Base-by-base conservation (phyloP, 2,888 invertebrate genomes). In the Hirtodrosophila trivittata region DNA sequence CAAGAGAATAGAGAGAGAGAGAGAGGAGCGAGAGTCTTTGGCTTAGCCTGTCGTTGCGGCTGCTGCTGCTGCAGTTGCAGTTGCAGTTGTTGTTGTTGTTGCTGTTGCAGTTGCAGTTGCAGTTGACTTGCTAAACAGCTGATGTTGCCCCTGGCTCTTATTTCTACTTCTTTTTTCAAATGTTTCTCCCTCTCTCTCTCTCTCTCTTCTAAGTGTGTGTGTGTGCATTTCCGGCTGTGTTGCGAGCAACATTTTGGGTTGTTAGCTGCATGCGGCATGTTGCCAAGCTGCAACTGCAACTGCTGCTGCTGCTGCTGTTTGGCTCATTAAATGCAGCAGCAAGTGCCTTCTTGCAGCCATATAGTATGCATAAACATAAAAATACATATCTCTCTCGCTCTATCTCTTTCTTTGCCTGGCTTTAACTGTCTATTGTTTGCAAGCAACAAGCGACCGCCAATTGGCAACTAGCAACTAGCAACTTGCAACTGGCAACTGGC, bases 341-440 rank as follows among this genome's bases (percentile, higher is more conserved):
- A 78, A 66, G 45, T 69, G 70, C 64, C 80, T 69, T 63, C 74
- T 69, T 45, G 58, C 59, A 57, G 49, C 68, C 65, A 77, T 80
- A 74, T 71, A 71, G 80, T 64, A 73, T 77, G 75, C 54, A 70
- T 66, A 65, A 66, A 65, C 52, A 66, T 59, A 71, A 67, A 66
- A 66, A 70, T 66, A 66, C 60, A 59, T 65, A 13, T 35, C 1
- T 35, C 9, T 9, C 2, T 21, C 18, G 2, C 47, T 51, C 65
- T 64, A 63, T 58, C 42, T 47, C 45, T 52, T 51, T 51, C 18
- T 21, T 3, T 21, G 18, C 18, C 28, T 65, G 46, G 66, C 58
- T 64, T 81, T 77, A 82, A 82, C 73, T 83, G 66, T 81, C 82
- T 82, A 82, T 82, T 82, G 82, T 82, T 78, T 66, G 66, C 69